These are phyloP conservation scores for Chionomys nivalis DNA, from an alignment of 2,113 vertebrate genomes.

Conservation along the genomic window DNA sequence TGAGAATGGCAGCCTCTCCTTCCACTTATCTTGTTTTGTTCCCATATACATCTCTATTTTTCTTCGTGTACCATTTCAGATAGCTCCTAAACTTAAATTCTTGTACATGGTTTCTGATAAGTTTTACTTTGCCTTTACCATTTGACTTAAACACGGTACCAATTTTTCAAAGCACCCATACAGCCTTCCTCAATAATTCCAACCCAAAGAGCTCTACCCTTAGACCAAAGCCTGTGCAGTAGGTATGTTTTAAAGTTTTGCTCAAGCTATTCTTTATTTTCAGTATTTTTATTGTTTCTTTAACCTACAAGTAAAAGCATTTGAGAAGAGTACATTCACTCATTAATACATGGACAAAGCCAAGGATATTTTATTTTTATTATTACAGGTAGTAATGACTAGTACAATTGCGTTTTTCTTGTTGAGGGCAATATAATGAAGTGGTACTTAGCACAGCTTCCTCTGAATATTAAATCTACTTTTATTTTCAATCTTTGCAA, in stretches of 20 bases:
- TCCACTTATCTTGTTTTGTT: background rate
- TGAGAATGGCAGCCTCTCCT: background rate
- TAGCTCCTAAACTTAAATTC: background rate
- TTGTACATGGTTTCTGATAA: background rate
- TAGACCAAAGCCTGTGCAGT: background rate
- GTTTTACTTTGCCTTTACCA: background rate
- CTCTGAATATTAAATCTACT: background rate
- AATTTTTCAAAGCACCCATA: background rate
- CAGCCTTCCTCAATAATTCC: background rate
- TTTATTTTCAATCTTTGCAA: slow-evolving; percentile 8
- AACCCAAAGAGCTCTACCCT: background rate
- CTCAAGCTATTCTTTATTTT: background rate
- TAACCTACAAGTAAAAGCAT: background rate
- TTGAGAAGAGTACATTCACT: background rate
- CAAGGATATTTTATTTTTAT: background rate
- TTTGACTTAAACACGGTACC: background rate
- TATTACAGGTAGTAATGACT: background rate
- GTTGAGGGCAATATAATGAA: background rate
- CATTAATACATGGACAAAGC: background rate
- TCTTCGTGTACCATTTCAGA: background rate
- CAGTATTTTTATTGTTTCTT: background rate
- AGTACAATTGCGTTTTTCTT: background rate
- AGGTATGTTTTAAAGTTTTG: background rate
- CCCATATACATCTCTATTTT: background rate
- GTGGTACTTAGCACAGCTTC: background rate